Conservation (phyloP, 2,888 invertebrate species). For the Rhogogaster chlorosoma region DNA sequence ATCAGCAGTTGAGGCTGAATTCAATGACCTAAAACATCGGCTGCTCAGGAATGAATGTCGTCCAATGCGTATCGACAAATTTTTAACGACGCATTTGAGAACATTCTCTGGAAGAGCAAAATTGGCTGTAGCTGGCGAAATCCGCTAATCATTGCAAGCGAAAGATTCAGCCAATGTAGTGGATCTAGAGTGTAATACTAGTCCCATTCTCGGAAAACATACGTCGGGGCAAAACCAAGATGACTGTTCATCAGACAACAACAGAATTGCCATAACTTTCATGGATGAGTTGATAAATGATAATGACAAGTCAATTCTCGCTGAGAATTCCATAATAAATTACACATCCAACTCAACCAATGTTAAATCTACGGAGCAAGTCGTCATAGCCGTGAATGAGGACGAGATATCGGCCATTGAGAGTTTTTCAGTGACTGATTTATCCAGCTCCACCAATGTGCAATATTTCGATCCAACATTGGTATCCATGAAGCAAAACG, state of each 20-base stretch:
- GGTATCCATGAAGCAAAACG: no score
- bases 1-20: constrained; percentile 22
- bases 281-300: neutral
- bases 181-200: neutral
- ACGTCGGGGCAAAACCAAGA: no score
- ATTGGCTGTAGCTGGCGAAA: constrained; percentile 14
- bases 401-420: no score
- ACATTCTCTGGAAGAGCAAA: constrained; percentile 7
- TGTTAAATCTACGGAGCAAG: neutral
- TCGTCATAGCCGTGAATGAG: neutral
- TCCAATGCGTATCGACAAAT: constrained; percentile 20
- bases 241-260: no score
- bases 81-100: constrained; percentile 4
- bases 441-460: neutral
- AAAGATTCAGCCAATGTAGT: no score
- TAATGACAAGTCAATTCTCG: neutral
- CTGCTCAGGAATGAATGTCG: constrained; percentile 18
- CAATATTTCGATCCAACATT: no score
- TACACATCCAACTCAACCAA: neutral
- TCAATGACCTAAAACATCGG: constrained; percentile 25
- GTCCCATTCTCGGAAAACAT: no score
- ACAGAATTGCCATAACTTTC: neutral
- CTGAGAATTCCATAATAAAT: neutral
- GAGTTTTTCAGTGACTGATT: neutral
- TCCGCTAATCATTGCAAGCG: no score